A percentile compares a stretch with the other conserved stretches of the same genome.
Conservation (phyloP, 2,797 vertebrate species). For the Cichlasoma orientale region DNA sequence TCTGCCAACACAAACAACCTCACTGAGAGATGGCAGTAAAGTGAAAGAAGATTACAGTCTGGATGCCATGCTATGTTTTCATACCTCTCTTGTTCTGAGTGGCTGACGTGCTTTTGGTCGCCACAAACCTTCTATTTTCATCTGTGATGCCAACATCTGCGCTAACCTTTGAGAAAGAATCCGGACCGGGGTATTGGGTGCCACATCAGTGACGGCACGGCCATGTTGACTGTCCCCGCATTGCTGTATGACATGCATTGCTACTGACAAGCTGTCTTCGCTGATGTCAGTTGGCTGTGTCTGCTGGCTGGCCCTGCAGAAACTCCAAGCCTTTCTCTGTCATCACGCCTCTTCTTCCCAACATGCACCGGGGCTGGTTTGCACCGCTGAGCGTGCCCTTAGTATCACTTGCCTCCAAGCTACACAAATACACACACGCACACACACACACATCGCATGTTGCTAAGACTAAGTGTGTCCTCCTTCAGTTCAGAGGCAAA, state of each 20-base stretch:
- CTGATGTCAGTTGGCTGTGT: conserved; percentile 68
- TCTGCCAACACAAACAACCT: conserved; percentile 63
- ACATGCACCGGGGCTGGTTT: conserved; percentile 65
- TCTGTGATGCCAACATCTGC: conserved; percentile 52
- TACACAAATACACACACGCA: conserved; percentile 31
- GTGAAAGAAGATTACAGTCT: conserved; percentile 65
- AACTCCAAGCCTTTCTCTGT: conserved; percentile 63
- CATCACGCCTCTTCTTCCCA: conserved; percentile 68
- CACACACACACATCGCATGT: conserved; percentile 13
- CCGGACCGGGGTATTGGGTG: conserved; percentile 55
- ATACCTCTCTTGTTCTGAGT: conserved; percentile 50
- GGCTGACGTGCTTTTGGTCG: conserved; percentile 38
- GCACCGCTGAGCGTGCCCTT: conserved; percentile 52
- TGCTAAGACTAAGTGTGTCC: conserved; percentile 19
- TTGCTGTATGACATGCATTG: conserved; percentile 63
- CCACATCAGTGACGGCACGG: conserved; percentile 63
- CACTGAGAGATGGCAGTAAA: conserved; percentile 46
- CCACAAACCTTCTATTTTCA: conserved; percentile 62
- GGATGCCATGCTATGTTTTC: conserved; percentile 63
- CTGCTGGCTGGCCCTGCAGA: conserved; percentile 65
- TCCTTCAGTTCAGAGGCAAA: conserved; percentile 50
- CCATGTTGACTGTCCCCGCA: conserved; percentile 51
- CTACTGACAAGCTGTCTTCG: conserved; percentile 73
- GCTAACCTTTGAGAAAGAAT: conserved; percentile 68
- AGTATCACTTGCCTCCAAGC: conserved; percentile 47